Base-by-base conservation (phyloP, 1,140 invertebrate species). In the Pissodes strobi region DNA sequence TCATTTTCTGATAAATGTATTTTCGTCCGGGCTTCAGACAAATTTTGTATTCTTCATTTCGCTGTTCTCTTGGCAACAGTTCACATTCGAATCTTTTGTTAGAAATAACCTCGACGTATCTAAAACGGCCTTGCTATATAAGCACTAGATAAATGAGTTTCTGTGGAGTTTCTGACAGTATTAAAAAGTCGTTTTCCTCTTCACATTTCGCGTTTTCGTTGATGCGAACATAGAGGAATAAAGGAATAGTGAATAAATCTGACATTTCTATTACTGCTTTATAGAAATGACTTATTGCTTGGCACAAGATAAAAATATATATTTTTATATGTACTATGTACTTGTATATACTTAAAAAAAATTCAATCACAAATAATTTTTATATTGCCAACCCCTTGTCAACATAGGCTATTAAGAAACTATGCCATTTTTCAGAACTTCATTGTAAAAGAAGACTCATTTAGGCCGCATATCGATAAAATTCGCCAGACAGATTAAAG, bases 101-200 rank as follows among this genome's bases (percentile, higher is more conserved):
- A 22, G 46, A 49, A 49, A 49, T 27, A 49, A 49, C 30, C 34
- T 22, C 51, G 9, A 38, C 51, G 18, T 30, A 53, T 38, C 51
- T 37, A 21, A 38, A 38, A 53, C 21, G 51, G 15, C 18, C 27
- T 53, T 53, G 51, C 38, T 53, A 38, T 53, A 30, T 53, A 37
- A 19, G n/a, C 15, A 21, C 10, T 38, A 53, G 34, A 53, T 53
- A 53, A 53, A 53, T 53, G 51, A 34, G 10, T n/a, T 53, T 52
- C 15, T 12, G 27, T 34, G 17, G 34, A 30, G 27, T 53, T 53
- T 53, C 17, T 38, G 51, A 19, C 51, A 30, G 17, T 53, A 53
- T 53, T 53, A 53, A 53, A 53, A 21, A 53, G 51, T 53, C 34
- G 51, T 53, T 53, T 53, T 53, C 48, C 18, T 53, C 30, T 38